Percentiles rank a stretch among this genome's conserved stretches.
Evolutionary conservation across 2,797 vertebrate species (phyloP).

Genomic region (Tragelaphus eurycerus): DNA sequence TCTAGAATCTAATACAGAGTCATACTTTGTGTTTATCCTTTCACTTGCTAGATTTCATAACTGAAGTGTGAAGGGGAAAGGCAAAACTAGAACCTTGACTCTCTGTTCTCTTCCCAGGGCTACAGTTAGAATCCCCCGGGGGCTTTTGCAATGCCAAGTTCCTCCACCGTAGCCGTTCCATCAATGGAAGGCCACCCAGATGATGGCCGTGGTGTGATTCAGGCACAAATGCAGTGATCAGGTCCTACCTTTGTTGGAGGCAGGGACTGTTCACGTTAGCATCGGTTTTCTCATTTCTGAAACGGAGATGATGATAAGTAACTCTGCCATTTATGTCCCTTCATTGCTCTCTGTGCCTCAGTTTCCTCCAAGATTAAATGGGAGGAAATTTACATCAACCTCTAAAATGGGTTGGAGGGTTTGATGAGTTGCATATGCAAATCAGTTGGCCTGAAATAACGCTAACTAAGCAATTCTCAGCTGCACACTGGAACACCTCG

Average conservation of each 20-base stretch:
- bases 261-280: too few relatives aligned
- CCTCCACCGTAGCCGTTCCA: neutral
- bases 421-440: neutral
- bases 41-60: neutral
- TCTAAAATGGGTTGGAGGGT: neutral
- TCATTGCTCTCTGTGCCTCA: neutral
- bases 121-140: neutral
- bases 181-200: neutral
- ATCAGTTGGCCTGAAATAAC: neutral
- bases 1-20: neutral
- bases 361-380: neutral
- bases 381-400: neutral
- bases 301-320: neutral
- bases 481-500: too few relatives aligned
- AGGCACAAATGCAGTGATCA: fast-evolving
- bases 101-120: neutral
- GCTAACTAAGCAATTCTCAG: neutral
- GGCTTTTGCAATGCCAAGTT: fast-evolving
- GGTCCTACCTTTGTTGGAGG: fast-evolving
- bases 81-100: neutral
- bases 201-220: fast-evolving
- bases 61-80: neutral
- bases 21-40: neutral
- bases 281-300: neutral
- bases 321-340: neutral